Evolutionary conservation across 64 coral and sea anemone species (phyloP).

Genomic region (Montipora foliosa): DNA sequence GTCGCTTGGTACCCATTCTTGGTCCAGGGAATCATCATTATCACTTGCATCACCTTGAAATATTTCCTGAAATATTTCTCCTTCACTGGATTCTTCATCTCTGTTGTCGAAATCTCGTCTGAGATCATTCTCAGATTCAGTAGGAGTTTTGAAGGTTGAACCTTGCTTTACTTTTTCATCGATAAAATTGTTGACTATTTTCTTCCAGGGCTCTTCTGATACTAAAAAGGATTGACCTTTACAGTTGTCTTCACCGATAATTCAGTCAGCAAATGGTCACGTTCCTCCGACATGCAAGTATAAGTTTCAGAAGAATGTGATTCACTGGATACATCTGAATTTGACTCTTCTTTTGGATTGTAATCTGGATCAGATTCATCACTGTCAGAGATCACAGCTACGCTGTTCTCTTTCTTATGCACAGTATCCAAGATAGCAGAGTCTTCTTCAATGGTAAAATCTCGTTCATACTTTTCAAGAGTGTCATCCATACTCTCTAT

Average conservation of each 20-base stretch:
- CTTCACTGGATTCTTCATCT: neutral
- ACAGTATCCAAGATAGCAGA: too few relatives aligned
- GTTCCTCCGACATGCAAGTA: neutral
- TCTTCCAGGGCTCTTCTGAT: neutral
- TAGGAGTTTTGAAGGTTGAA: neutral
- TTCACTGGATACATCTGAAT: neutral
- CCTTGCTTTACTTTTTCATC: neutral
- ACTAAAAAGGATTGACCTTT: conserved; percentile 16
- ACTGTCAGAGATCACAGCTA: too few relatives aligned
- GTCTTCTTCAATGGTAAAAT: too few relatives aligned
- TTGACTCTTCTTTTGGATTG: neutral
- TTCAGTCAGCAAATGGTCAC: neutral
- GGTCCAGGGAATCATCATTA: neutral
- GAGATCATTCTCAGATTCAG: neutral
- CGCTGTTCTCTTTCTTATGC: too few relatives aligned
- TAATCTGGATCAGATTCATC: too few relatives aligned
- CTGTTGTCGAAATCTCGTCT: neutral
- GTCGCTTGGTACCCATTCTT: conserved; percentile 3
- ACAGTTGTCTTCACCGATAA: conserved; percentile 10
- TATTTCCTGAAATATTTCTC: neutral
- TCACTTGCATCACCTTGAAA: neutral
- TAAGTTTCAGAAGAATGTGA: neutral
- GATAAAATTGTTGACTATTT: neutral
- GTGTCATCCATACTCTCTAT: neutral
- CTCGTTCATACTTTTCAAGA: neutral